Evolutionary conservation across 2,888 invertebrate genomes (phyloP), one percentile per base, ranked within the genome.

Genomic region (Hypsopygia costalis): DNA sequence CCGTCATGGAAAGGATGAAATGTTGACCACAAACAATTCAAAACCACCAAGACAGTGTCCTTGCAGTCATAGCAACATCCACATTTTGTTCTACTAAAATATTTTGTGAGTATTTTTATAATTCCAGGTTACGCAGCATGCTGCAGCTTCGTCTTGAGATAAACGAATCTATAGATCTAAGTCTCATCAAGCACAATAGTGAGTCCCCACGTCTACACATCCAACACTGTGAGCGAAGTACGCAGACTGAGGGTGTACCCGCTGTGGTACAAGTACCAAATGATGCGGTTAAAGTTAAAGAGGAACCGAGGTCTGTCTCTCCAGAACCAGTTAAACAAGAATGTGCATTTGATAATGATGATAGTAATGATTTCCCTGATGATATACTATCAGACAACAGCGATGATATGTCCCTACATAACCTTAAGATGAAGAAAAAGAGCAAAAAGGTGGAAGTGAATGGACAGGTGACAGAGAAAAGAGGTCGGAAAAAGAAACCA

Each of bases 371-470:
- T 11, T 54, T 52, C 12, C 43, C 46, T 3, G 48, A 49, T 3
- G 47, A 57, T 21, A 35, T 54, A 1, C 65, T 59, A 0, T 83
- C 86, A 0, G 83, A 81, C 20, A 65, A 68, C 28, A 86, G 86
- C 34, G 76, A 77, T 25, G 78, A 87, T 40, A 55, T 81, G 32
- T 69, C 79, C 0, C 62, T 85, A 1, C 65, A 73, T 27, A 62
- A 62, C 5, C 57, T 81, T 1, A 79, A 81, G 49, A 75, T 72
- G 45, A 67, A 69, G 43, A 80, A 78, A 46, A 68, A 56, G 16
- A 47, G 39, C 25, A 68, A 65, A 43, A 64, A 61, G 31, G 21
- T 55, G n/a, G 27, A 16, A 16, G 16, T 51, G 0, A 72, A 75
- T 41, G 66, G 63, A 11, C 49, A 51, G 12, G 46, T 47, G 0